phyloP scores from a whole-genome alignment of 2,113 vertebrate genomes.

The Narcine bancroftii region DNA sequence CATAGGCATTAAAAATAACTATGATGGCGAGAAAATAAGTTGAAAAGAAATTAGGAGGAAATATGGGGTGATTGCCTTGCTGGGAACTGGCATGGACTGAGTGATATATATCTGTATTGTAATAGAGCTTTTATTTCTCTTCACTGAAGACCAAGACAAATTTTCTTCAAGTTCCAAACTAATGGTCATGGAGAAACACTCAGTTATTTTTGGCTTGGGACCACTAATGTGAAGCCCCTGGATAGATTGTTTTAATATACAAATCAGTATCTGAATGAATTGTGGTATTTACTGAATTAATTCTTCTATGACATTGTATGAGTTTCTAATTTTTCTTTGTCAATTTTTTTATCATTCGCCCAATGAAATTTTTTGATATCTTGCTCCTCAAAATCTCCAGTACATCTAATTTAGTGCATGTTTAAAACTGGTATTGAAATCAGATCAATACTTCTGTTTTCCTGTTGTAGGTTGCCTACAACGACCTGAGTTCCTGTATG shows the following conservation, averaged over 20 bases:
- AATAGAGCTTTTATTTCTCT: neutral
- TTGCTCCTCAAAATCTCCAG: neutral
- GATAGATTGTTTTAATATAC: neutral
- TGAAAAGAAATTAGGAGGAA: no score
- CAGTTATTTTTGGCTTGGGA: neutral
- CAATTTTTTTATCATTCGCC: neutral
- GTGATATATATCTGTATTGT: no score
- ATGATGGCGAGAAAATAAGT: no score
- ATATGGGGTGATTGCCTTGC: no score
- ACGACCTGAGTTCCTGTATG: constrained; percentile 67
- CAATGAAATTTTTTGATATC: neutral
- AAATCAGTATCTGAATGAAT: neutral
- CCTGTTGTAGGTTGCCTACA: constrained; percentile 66
- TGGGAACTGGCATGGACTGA: no score
- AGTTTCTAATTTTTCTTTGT: neutral
- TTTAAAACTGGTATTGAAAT: neutral
- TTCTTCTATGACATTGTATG: neutral
- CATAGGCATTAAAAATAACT: neutral
- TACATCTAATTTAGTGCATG: neutral
- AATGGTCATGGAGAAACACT: neutral
- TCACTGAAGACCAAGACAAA: neutral
- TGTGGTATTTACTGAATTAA: no score
- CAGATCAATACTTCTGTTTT: constrained; percentile 20
- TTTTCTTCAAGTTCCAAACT: neutral
- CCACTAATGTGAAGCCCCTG: neutral